Base-by-base conservation (phyloP, 92 coral and sea anemone genomes). In the Desmophyllum pertusum region DNA sequence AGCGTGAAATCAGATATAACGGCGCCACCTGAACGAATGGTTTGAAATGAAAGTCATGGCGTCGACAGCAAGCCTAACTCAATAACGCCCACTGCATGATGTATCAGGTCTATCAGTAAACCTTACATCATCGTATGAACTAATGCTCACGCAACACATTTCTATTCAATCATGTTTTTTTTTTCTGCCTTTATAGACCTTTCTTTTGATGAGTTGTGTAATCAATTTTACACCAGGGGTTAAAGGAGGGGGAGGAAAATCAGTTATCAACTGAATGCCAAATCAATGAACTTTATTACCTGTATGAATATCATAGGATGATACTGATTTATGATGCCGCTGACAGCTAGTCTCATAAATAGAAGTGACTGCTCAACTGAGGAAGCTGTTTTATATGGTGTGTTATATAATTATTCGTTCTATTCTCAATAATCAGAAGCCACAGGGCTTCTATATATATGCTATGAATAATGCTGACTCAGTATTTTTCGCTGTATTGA, bases 1-100 rank as follows among this genome's bases (percentile, higher is more conserved):
- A 69, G 75, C 64, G 62, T 68, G 84, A 68, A 46, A 33, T 37
- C 66, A 67, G 65, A 67, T 48, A 68, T 5, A 15, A 14, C 39
- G 84, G 74, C 83, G 71, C 59, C 45, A 64, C 8, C n/a, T 18
- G 6, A 36, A 66, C 15, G 41, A 9, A 3, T 10, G 38, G n/a
- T 33, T 64, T 64, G 70, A 64, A n/a, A 64, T 64, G n/a, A 5
- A 5, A 31, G 29, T 31, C 70, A 30, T 17, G 15, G 9, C 13
- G 33, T 25, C 36, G n/a, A n/a, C n/a, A n/a, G n/a, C n/a, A n/a
- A n/a, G n/a, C n/a, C n/a, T n/a, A n/a, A n/a, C n/a, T n/a, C n/a
- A n/a, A 48, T 11, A 48, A 48, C 21, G 0, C 65, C 65, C 11
- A 59, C 35, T 0, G 11, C 27, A 19, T n/a, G 63, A 55, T 59